Evolutionary conservation across 2,888 invertebrate species (phyloP).

Genomic region (Allolobophora icterica): DNA sequence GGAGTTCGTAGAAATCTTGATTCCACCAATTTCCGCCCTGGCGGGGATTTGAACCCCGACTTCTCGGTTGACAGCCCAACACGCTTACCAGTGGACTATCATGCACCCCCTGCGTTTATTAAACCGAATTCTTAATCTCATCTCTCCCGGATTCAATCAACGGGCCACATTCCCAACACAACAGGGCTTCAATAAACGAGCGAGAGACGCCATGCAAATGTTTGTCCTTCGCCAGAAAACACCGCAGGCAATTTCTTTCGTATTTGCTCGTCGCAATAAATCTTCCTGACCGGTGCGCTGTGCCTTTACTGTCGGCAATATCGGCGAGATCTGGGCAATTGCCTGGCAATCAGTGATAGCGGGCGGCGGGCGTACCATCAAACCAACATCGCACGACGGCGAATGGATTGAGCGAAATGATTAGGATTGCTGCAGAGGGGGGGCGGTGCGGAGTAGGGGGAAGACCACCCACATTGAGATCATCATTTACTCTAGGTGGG

Average conservation of each 20-base stretch:
- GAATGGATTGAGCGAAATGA: slow-evolving; percentile 17
- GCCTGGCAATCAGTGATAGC: slow-evolving; percentile 9
- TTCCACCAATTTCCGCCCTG: no score
- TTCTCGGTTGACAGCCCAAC: no score
- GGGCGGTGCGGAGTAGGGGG: not conserved
- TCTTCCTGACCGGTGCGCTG: not conserved
- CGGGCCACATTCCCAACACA: not conserved
- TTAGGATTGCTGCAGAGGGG: not conserved
- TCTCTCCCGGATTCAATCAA: not conserved
- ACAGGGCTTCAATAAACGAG: not conserved
- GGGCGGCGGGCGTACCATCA: not conserved
- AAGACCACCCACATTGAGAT: not conserved
- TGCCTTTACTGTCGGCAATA: slow-evolving; percentile 1
- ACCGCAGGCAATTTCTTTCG: not conserved
- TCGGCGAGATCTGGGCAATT: slow-evolving; percentile 1
- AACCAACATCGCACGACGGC: not conserved
- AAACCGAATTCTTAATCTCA: not conserved
- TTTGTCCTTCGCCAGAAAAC: not conserved
- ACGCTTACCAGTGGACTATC: no score
- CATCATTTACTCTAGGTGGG: not conserved
- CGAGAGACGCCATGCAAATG: not conserved
- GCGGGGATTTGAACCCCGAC: no score
- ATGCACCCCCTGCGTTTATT: not conserved
- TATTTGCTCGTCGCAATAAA: not conserved
- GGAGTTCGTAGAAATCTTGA: no score